Evolutionary conservation across 2,797 vertebrate genomes (phyloP).

Genomic region (Acanthurus leucopareius): DNA sequence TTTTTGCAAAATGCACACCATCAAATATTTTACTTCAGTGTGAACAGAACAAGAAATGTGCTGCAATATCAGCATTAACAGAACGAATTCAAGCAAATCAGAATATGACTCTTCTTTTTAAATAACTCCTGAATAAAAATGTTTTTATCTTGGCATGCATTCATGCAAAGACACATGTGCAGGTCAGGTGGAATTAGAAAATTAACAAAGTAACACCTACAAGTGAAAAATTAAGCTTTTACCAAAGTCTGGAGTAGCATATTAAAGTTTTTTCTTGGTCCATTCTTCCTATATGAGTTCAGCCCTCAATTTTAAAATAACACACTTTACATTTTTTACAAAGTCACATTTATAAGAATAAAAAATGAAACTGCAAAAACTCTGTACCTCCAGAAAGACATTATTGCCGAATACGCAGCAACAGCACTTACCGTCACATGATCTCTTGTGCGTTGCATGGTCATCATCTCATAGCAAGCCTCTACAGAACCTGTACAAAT

Average conservation of each 20-base stretch:
- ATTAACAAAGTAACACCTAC: neutral
- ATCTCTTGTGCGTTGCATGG: slow-evolving; percentile 41
- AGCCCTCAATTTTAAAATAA: neutral
- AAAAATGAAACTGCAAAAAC: neutral
- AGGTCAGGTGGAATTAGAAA: neutral
- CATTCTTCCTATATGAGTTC: too few relatives aligned
- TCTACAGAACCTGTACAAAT: slow-evolving; percentile 46
- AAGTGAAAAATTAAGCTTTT: neutral
- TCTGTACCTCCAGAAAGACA: neutral
- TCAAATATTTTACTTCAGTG: neutral
- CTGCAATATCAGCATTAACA: neutral
- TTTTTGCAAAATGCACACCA: neutral
- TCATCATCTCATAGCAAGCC: slow-evolving; percentile 78
- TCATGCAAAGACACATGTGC: neutral
- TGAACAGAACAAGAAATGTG: neutral
- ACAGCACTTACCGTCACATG: slow-evolving; percentile 50
- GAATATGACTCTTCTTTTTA: neutral
- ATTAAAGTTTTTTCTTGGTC: neutral
- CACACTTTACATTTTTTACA: fast-evolving
- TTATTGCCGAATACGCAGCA: neutral
- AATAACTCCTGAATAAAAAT: neutral
- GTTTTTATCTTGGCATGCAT: too few relatives aligned
- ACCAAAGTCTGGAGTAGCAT: neutral
- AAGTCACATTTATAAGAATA: neutral
- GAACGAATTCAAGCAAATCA: neutral